Base-by-base conservation (phyloP, 2,113 vertebrate genomes). In the Arvicanthis niloticus region DNA sequence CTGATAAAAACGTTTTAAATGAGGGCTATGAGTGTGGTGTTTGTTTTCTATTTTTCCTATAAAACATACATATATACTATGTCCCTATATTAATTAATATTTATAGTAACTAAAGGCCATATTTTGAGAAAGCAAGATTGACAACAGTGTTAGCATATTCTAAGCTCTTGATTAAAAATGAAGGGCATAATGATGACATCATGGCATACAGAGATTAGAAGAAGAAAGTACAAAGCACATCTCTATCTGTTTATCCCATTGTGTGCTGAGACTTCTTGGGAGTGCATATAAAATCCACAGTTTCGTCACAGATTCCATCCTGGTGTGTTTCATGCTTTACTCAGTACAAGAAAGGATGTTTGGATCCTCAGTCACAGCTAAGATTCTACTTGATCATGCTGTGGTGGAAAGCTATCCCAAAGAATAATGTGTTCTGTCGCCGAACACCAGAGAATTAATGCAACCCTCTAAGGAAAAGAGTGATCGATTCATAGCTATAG, bases 51-150 rank as follows among this genome's bases (percentile, higher is more conserved):
- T 76, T 88, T 91, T 5, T 31, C 76, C 15, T 88, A 42, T 56
- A 90, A 95, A 17, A 42, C 40, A 42, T 60, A 42, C 29, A 78
- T n/a, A 21, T 85, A 51, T 72, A 68, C 88, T 60, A 80, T 58
- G 10, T 19, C 40, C 5, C 60, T 53, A 76, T 4, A 80, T 34
- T 48, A 96, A 91, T 70, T 91, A 77, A 37, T 65, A 85, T 65
- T 31, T 85, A 65, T 45, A 82, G 40, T 31, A 62, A 42, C n/a
- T 84, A 84, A 84, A 62, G 58, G 24, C 15, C 24, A 84, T 89
- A 77, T 58, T 96, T 78, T 95, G 11, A 92, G n/a, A 88, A 70
- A 93, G 95, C 62, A 85, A 84, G 58, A 45, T 29, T 85, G 42
- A 85, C 42, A 72, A 67, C 11, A 96, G 67, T 56, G 1, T 96